Base-by-base conservation (phyloP, 2,797 vertebrate genomes). In the Spea hammondii region DNA sequence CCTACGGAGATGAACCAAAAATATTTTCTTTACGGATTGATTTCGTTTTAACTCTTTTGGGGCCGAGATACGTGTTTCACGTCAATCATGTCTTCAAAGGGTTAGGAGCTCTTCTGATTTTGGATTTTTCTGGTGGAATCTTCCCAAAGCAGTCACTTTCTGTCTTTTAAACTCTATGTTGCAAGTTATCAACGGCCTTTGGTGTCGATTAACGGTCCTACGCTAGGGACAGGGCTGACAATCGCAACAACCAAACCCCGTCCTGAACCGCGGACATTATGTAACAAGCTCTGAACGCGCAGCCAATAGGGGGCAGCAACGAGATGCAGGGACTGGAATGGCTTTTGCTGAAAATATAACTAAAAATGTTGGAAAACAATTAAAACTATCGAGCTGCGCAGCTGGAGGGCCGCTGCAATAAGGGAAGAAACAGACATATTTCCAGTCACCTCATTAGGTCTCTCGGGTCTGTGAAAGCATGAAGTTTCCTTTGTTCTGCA, bases 271-370 rank as follows among this genome's bases (percentile, higher is more conserved):
- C 32, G 3, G 32, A 32, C 32, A 32, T 62, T 62, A 17, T 32
- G 59, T 62, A 62, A 62, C 5, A 4, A 62, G n/a, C 14, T 10
- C n/a, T 12, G 55, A 11, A 8, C 53, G 47, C 60, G 10, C 69
- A 1, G 5, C 78, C 78, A 79, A 68, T 13, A 74, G 78, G 60
- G 78, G 78, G 78, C 78, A 79, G 78, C 57, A 62, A 73, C 49
- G 70, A 79, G 70, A 45, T 17, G 6, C 5, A 47, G 32, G 17
- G 45, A 59, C 54, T 9, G 44, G 4, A 13, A 73, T 45, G 44
- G 11, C 9, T 4, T 53, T 66, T 12, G 32, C 13, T 45, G 51
- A 44, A 12, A 32, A 72, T 66, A 59, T 6, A 17, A 51, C 68
- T 74, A 73, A 12, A 66, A 73, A 60, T 67, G 64, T 10, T 46